Base-by-base conservation (phyloP, 2,797 vertebrate genomes). In the Crax fasciolata region DNA sequence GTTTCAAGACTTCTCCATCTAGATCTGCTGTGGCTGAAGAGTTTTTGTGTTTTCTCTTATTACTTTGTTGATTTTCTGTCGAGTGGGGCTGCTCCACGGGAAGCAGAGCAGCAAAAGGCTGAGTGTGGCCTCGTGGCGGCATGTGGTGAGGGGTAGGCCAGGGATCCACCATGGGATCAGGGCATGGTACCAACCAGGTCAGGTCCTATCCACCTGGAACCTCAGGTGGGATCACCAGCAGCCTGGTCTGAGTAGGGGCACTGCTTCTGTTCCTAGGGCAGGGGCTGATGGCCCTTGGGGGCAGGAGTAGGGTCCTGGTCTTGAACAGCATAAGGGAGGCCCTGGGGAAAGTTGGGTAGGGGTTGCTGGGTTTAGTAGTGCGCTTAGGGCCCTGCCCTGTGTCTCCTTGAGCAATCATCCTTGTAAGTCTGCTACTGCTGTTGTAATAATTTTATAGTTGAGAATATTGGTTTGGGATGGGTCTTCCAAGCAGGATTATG, bases 31-130 rank as follows among this genome's bases (percentile, higher is more conserved):
- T 30, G 8, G 10, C 16, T 48, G 77, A 57, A 11, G 32, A 25
- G 25, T 20, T 16, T 11, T 25, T 54, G 7, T 1, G 0, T 80
- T 59, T 71, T 16, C 9, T 62, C 28, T 14, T 30, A 4, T 12
- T 11, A 2, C 41, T 0, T 0, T 4, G 0, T 27, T 13, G 11
- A 6, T 10, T n/a, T 16, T 35, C 10, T 38, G 9, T 1, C 19
- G 6, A 25, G 9, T 4, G 1, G 28, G 8, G 4, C n/a, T 28
- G 24, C 10, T 10, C 11, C 4, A 1, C 8, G 13, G 17, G 63
- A 15, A 35, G 14, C 25, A 20, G 14, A 43, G 41, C 9, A 1
- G 10, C 0, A 0, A 32, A 2, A 1, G 38, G 27, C 27, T 7
- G 27, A 11, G 41, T 8, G 0, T 19, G 18, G 66, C 25, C 49